A percentile compares a stretch with the other conserved stretches of the same genome.
Conservation (phyloP, 2,888 invertebrate species). For the Pharmacophagus antenor region DNA sequence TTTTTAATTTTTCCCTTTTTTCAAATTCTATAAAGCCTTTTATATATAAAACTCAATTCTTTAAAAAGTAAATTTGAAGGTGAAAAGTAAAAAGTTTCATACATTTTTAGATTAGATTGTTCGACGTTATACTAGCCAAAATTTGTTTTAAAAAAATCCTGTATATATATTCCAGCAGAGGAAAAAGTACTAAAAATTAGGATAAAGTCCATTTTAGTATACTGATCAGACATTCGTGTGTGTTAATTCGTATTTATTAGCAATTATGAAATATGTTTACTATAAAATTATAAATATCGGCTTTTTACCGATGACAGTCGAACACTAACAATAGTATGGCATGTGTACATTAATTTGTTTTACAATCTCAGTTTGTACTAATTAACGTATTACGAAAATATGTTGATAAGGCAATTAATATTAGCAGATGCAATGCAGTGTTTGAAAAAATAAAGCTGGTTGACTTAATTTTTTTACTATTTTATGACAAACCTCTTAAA, state of each 20-base stretch:
- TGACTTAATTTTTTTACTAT: background rate
- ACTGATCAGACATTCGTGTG: no score
- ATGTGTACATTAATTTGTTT: background rate
- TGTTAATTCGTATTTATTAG: background rate
- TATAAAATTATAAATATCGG: background rate
- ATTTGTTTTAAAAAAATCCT: no score
- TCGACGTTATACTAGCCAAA: no score
- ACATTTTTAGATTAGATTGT: no score
- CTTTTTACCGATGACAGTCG: background rate
- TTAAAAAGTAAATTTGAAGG: no score
- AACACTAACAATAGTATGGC: slow-evolving; percentile 5
- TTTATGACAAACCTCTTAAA: background rate
- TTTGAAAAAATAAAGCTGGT: background rate
- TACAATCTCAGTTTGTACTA: slow-evolving; percentile 6
- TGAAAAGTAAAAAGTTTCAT: no score
- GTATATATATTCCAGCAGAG: no score
- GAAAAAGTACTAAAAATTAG: no score
- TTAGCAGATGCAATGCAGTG: background rate
- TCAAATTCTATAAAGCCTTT: no score
- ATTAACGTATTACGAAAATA: slow-evolving; percentile 7
- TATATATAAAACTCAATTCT: no score
- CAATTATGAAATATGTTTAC: background rate
- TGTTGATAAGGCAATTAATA: slow-evolving; percentile 8
- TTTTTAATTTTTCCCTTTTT: no score
- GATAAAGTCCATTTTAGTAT: no score